Conservation (phyloP, 2,797 vertebrate species). For the Pseudopleuronectes americanus region DNA sequence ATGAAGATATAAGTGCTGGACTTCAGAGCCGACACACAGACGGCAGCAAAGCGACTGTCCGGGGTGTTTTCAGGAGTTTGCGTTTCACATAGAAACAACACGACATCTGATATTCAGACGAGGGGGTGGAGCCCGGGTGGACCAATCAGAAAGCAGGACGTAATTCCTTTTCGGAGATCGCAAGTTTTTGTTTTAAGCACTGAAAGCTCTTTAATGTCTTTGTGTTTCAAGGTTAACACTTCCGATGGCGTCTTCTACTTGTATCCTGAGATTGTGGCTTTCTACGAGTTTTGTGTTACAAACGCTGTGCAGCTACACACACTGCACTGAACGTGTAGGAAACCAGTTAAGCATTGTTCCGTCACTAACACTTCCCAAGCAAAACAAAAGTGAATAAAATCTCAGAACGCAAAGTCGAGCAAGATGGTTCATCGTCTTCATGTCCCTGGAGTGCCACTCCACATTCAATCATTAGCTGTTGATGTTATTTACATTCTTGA, state of each 20-base stretch:
- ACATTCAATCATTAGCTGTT: slow-evolving; percentile 77
- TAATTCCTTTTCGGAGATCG: too few species aligned
- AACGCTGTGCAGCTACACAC: background rate
- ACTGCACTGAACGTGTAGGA: background rate
- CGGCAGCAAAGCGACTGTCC: slow-evolving; percentile 24
- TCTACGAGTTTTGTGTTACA: too few species aligned
- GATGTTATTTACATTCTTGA: slow-evolving; percentile 85
- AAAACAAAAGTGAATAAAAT: slow-evolving; percentile 41
- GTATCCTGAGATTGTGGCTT: too few species aligned
- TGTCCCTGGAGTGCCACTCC: slow-evolving; percentile 73
- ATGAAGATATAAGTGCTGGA: background rate
- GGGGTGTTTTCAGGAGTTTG: too few species aligned
- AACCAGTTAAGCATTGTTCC: slow-evolving; percentile 14
- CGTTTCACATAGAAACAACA: too few species aligned
- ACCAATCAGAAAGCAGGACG: too few species aligned
- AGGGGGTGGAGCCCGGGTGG: too few species aligned
- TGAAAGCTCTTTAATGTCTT: too few species aligned
- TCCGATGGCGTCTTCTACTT: too few species aligned
- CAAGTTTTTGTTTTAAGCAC: too few species aligned
- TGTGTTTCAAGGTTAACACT: too few species aligned
- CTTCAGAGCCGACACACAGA: background rate
- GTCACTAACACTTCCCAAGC: background rate
- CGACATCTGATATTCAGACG: too few species aligned
- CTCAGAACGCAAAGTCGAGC: slow-evolving; percentile 19
- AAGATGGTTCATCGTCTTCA: slow-evolving; percentile 51